phyloP scores from a whole-genome alignment of 2,888 invertebrate genomes.

The Strigamia crassipes region DNA sequence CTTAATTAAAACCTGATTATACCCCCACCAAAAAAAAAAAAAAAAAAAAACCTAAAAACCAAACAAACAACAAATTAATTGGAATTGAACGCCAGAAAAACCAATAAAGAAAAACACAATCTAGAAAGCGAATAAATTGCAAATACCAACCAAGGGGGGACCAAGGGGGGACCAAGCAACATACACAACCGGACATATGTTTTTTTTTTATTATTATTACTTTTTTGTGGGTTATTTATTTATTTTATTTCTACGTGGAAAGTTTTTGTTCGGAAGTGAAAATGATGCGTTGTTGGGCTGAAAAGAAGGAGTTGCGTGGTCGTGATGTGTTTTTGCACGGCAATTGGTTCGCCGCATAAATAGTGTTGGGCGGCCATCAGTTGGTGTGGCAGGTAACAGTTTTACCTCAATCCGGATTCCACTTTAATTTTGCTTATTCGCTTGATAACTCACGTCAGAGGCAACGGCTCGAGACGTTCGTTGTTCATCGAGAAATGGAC shows the following conservation, averaged over 20 bases:
- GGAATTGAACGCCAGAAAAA: too few relatives aligned
- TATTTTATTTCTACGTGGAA: too few relatives aligned
- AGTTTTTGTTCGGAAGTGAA: not conserved
- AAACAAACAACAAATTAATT: too few relatives aligned
- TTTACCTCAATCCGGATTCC: conserved; percentile 20
- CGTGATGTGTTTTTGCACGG: conserved; percentile 14
- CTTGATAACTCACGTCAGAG: conserved; percentile 33
- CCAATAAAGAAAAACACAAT: too few relatives aligned
- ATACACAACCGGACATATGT: too few relatives aligned
- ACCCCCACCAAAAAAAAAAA: not conserved
- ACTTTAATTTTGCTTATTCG: conserved; percentile 37
- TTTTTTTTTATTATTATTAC: too few relatives aligned
- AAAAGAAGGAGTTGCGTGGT: not conserved
- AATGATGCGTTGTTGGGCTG: not conserved
- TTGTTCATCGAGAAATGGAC: conserved; percentile 18
- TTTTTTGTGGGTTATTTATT: too few relatives aligned
- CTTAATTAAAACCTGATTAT: not conserved
- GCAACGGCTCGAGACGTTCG: conserved; percentile 11
- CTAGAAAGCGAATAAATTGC: too few relatives aligned
- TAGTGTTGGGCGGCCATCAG: not conserved
- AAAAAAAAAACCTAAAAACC: not conserved
- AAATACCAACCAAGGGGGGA: too few relatives aligned
- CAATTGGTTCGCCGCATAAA: conserved; percentile 8
- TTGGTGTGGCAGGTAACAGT: conserved; percentile 31
- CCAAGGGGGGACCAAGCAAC: too few relatives aligned